These are phyloP conservation scores for Bombus fervidus DNA, from an alignment of 1,140 invertebrate genomes.

Conservation along the genomic window DNA sequence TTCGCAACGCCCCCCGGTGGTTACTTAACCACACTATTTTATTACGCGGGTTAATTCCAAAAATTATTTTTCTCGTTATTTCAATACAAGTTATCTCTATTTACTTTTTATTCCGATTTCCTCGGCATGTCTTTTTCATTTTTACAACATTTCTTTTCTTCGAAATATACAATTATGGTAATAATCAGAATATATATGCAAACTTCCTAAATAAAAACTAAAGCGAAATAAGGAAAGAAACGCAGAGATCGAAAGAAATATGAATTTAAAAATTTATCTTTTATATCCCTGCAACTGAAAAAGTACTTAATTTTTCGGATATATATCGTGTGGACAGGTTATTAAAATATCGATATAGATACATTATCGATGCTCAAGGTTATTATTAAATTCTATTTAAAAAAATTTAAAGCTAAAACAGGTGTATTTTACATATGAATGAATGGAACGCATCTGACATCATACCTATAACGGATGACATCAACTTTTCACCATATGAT, in stretches of 20 bases:
- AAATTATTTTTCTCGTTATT: background rate
- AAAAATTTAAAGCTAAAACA: conserved; percentile 1
- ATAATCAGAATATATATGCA: background rate
- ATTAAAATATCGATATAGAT: background rate
- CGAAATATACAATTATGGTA: background rate
- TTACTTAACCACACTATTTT: background rate
- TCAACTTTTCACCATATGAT: conserved; percentile 57
- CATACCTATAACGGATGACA: conserved; percentile 67
- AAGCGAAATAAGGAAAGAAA: no score
- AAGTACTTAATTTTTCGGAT: background rate
- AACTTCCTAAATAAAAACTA: background rate
- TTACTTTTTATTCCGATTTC: background rate
- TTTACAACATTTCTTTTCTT: background rate
- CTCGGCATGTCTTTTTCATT: no score
- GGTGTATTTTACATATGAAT: conserved; percentile 59
- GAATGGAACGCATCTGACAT: conserved; percentile 66
- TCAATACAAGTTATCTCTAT: background rate
- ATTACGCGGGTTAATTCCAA: background rate
- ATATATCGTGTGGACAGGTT: background rate
- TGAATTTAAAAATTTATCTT: background rate
- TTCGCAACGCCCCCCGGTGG: conserved; percentile 1
- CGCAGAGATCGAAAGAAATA: background rate
- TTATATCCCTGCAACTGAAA: background rate
- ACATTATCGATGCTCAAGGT: background rate
- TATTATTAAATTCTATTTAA: conserved; percentile 21